phyloP scores from a whole-genome alignment of 2,888 invertebrate genomes.

The Lypha dubia region DNA sequence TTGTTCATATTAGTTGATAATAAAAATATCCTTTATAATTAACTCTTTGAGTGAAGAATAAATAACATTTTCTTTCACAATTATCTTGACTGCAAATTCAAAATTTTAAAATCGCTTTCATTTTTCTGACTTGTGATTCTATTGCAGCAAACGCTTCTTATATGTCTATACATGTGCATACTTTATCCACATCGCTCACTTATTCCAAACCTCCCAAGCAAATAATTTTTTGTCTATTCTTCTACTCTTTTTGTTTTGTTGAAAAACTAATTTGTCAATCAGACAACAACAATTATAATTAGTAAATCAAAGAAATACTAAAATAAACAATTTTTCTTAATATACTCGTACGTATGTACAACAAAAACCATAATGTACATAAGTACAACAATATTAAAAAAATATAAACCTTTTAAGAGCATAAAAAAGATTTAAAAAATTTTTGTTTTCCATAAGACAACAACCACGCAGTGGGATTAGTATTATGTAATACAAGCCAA shows the following conservation, averaged over 20 bases:
- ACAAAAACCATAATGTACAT: not conserved
- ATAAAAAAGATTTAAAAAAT: not conserved
- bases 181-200: not conserved
- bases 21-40: too few relatives aligned
- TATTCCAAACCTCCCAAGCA: not conserved
- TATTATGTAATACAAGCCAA: not conserved
- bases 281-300: not conserved
- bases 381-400: not conserved
- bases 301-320: conserved; percentile 14
- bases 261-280: conserved; percentile 49
- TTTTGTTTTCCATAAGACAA: not conserved
- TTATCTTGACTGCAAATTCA: too few relatives aligned
- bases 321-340: not conserved
- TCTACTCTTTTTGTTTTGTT: too few relatives aligned
- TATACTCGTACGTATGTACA: too few relatives aligned
- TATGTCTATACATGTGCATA: too few relatives aligned
- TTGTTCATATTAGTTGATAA: too few relatives aligned
- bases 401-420: conserved; percentile 4
- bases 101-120: too few relatives aligned
- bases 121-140: too few relatives aligned
- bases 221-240: not conserved
- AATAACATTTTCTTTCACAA: too few relatives aligned
- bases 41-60: too few relatives aligned
- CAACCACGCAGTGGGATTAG: not conserved
- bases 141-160: too few relatives aligned